Conservation (phyloP, 2,113 vertebrate species). For the Megaptera novaeangliae region DNA sequence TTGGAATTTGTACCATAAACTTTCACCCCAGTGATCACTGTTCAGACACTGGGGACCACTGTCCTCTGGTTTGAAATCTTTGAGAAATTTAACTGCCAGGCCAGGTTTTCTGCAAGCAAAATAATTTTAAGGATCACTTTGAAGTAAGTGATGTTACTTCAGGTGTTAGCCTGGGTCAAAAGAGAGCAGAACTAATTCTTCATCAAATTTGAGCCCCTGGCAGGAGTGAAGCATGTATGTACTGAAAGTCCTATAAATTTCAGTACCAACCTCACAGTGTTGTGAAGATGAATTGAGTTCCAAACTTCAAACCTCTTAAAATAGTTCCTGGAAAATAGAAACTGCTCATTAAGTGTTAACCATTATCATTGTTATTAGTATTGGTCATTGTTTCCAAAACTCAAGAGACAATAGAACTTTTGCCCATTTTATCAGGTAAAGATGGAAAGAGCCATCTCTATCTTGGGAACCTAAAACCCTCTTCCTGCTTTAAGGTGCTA, state of each 20-base stretch:
- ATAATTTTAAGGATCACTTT: not conserved
- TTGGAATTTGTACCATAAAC: not conserved
- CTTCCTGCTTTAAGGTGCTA: not conserved
- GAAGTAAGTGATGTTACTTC: not conserved
- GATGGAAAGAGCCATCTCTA: not conserved
- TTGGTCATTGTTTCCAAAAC: not conserved
- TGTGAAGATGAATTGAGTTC: not conserved
- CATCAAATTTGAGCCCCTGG: not conserved
- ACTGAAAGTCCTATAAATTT: not conserved
- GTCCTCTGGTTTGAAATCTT: not conserved
- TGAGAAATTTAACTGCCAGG: not conserved
- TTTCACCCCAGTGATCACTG: not conserved
- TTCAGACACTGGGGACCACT: not conserved
- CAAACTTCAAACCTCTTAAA: not conserved
- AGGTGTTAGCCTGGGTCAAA: not conserved
- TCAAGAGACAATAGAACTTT: not conserved
- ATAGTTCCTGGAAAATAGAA: not conserved
- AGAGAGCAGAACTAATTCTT: not conserved
- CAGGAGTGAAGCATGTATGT: not conserved
- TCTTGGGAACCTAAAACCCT: not conserved
- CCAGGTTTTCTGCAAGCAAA: not conserved
- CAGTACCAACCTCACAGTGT: not conserved
- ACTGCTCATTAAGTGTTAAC: not conserved
- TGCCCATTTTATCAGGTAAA: not conserved
- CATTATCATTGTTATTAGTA: not conserved